Evolutionary conservation across 1,140 invertebrate species (phyloP), one percentile per base, ranked within the genome.

Genomic region (Spodoptera frugiperda): DNA sequence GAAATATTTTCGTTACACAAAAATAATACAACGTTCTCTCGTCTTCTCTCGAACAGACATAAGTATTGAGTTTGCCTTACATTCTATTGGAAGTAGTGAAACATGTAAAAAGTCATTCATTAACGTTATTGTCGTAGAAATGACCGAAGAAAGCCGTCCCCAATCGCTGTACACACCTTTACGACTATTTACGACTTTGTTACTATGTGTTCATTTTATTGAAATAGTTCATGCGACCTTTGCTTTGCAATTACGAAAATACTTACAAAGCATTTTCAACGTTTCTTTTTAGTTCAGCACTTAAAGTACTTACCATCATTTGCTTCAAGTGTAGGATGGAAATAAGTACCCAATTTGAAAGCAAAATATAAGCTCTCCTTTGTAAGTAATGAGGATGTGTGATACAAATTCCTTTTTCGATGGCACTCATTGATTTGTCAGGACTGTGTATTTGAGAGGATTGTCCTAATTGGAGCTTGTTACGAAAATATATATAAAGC

Each of bases 391-490:
- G 25, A 68, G 21, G 14, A 15, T 33, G 21, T 51, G 54, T 84
- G 75, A 79, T 80, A 81, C 76, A 82, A 61, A 61, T 57, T 33
- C 17, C 33, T 78, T 76, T 51, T 70, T 74, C 51, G 71, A 81
- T 68, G 74, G 78, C 68, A 80, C 76, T 78, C 82, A 81, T 78
- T 76, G 78, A 81, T 82, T 84, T 84, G 78, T 79, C 53, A 78
- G 63, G 78, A 74, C 73, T 76, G 75, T 79, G 63, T 44, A 39
- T 15, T 9, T 49, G 68, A 84, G 78, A 80, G 81, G 83, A 80
- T 81, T 85, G 70, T 71, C 72, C 81, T 84, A 82, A 83, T 86
- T 84, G 81, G 81, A 83, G 54, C 67, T 48, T 49, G 21, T 67
- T 49, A 11, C 17, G 12, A 21, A 49, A 48, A 25, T 63, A n/a